Evolutionary conservation across 2,888 invertebrate genomes (phyloP), one percentile per base, ranked within the genome.

Genomic region (Apotomis turbidana): DNA sequence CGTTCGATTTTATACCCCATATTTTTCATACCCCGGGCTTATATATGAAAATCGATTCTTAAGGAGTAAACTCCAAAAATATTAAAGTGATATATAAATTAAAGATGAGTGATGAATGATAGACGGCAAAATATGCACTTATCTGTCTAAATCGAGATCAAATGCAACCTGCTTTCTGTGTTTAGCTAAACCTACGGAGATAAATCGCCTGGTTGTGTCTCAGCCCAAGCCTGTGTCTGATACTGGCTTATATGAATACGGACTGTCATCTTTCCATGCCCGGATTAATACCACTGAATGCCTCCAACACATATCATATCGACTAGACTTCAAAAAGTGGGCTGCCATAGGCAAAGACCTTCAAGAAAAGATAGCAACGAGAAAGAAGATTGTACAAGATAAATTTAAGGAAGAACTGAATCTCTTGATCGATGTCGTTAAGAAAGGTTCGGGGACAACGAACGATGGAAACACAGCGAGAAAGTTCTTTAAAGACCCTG

Each of bases 391-490:
- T 4, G 73, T 73, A 9, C 63, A 74, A 59, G n/a, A 62, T 36
- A 6, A 27, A 15, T 74, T 76, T n/a, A 63, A 69, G 51, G 15
- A 60, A 10, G 68, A 74, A 36, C 59, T 74, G 0, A 68, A 67
- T 41, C 68, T 74, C 3, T 58, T 74, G n/a, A 70, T 76, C 10
- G 74, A 74, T 63, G n/a, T 68, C 2, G 73, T 74, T 0, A 74
- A 76, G 57, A 70, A 76, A 74, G 76, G 74, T 6, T 54, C 12
- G 1, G 74, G 74, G 44, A 71, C 70, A 3, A 72, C 70, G 5
- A 74, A 74, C 13, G 75, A 75, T 36, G 75, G 70, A 12, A 74
- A 74, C 41, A 73, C 70, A 55, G 73, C 13, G 52, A 15, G 74
- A 67, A 55, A 61, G 36, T 73, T 75, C 55, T 74, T 76, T 73